Evolutionary conservation across 1,140 invertebrate genomes (phyloP).

Genomic region (Drosophila aff.): DNA sequence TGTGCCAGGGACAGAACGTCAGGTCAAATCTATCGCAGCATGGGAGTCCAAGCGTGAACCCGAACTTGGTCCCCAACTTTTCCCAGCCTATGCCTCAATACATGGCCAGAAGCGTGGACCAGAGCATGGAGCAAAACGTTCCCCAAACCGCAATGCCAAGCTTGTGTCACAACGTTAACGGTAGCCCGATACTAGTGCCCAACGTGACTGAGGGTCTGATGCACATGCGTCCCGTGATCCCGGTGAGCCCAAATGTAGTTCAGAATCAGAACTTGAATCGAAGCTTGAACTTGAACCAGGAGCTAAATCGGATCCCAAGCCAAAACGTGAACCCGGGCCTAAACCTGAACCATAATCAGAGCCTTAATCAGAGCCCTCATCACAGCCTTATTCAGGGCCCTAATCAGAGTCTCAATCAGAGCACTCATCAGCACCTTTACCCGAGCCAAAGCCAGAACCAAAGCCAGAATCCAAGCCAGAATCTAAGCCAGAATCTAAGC

Average conservation of each 20-base stretch:
- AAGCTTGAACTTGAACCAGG: neutral
- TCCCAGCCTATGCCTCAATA: neutral
- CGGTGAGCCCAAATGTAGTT: neutral
- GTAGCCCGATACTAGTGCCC: too few relatives aligned
- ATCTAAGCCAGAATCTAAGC: too few relatives aligned
- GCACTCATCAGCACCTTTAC: neutral
- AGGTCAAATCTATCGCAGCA: neutral
- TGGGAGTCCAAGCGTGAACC: neutral
- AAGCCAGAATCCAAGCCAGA: neutral
- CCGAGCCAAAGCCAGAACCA: neutral
- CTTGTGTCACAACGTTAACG: neutral
- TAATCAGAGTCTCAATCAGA: neutral
- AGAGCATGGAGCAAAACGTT: neutral
- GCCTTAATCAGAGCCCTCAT: neutral
- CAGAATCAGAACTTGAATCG: neutral
- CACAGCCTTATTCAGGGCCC: neutral
- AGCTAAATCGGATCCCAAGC: neutral
- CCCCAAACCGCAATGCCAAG: neutral
- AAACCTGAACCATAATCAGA: neutral
- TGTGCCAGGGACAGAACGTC: neutral
- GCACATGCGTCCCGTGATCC: neutral
- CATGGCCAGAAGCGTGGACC: neutral
- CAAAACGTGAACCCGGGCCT: neutral
- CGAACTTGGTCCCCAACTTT: neutral
- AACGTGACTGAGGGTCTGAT: neutral